Base-by-base conservation (phyloP, 2,888 invertebrate species). In the Petrophora chlorosata region DNA sequence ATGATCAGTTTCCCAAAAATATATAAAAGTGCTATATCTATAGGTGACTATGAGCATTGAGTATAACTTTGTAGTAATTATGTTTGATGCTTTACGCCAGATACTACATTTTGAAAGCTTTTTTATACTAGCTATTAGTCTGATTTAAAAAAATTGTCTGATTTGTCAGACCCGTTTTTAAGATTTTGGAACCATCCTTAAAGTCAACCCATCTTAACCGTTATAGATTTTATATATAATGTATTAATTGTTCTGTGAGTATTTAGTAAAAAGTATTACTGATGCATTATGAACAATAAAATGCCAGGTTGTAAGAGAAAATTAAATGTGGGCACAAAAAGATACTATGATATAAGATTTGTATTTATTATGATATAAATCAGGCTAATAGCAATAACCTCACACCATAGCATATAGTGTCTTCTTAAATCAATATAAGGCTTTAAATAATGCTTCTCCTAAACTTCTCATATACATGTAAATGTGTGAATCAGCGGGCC, bases 1-100 rank as follows among this genome's bases (percentile, higher is more conserved):
- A 33, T 34, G 28, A 22, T 48, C 33, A 43, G 41, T 45, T 35
- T 28, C 29, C 22, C 28, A 14, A 33, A 43, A 10, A 4, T 22
- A 25, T 28, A 36, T 19, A 16, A 40, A 44, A 40, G n/a, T 35
- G 33, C 35, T 50, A 29, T 43, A 41, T 23, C 23, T 30, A 45
- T 46, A 57, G 49, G 28, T 57, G 57, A 53, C 22, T 50, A 55
- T 58, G 60, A 60, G 58, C 49, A 45, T 60, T 58, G 57, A 60
- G 48, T 60, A 52, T 60, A 48, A 26, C 43, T 46, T 32, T 4
- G 8, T 17, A 33, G 19, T 10, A 22, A 23, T 29, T n/a, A 7
- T 19, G 26, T 36, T 36, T 44, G 23, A 25, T 16, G 36, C 44
- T 44, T 44, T 12, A 34, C 22, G 29, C 28, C 19, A 10, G 28